phyloP scores from a whole-genome alignment of 2,888 invertebrate genomes.

The Chelonus formosanus region DNA sequence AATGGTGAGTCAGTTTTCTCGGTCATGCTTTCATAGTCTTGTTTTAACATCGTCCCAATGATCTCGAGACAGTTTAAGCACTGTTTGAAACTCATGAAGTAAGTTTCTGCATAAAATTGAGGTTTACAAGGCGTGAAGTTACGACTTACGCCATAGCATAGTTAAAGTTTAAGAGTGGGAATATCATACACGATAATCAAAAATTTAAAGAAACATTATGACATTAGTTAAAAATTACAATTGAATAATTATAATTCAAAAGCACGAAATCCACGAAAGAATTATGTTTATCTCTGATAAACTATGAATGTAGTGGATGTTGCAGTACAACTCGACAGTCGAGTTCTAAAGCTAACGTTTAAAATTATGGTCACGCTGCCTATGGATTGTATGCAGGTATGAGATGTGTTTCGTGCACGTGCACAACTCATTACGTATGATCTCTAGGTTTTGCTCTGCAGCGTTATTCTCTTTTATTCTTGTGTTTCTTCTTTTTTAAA shows the following conservation, averaged over 20 bases:
- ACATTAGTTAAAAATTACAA: no score
- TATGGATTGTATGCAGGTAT: slow-evolving; percentile 21
- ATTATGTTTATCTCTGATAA: no score
- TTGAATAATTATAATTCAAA: no score
- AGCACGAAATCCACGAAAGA: no score
- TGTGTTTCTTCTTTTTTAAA: no score
- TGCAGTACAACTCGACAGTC: slow-evolving; percentile 11
- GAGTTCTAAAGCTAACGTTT: slow-evolving; percentile 27
- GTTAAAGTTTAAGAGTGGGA: not conserved
- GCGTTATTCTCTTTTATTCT: no score
- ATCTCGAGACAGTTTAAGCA: slow-evolving; percentile 33
- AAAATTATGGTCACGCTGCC: slow-evolving; percentile 28
- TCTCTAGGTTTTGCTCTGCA: no score
- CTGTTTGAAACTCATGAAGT: slow-evolving; percentile 33
- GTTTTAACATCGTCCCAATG: slow-evolving; percentile 35
- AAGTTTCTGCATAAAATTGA: slow-evolving; percentile 52
- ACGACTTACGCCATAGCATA: slow-evolving; percentile 24
- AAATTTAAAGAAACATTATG: not conserved
- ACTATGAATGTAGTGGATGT: no score
- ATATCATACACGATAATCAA: not conserved
- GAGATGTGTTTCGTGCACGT: slow-evolving; percentile 6
- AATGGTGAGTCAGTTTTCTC: slow-evolving; percentile 20
- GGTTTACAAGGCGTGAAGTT: slow-evolving; percentile 46
- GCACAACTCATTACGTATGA: no score
- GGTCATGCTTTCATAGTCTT: slow-evolving; percentile 27